phyloP scores from a whole-genome alignment of 2,888 invertebrate species.

The Troglohyphantes excavatus region DNA sequence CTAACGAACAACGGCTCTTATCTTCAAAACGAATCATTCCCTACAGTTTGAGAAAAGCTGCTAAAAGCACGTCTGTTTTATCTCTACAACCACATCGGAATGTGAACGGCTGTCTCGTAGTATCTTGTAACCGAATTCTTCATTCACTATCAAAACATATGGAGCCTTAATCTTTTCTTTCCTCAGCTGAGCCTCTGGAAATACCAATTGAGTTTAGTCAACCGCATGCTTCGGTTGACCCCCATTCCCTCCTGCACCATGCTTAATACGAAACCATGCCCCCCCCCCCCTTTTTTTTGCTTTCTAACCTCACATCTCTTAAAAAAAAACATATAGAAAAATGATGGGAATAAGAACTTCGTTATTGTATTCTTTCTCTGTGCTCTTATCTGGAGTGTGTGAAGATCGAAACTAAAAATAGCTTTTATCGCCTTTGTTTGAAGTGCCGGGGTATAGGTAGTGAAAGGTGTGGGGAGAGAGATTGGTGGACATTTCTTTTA shows the following conservation, averaged over 20 bases:
- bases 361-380: not conserved
- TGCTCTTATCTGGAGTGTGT: constrained; percentile 12
- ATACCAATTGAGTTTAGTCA: constrained; percentile 23
- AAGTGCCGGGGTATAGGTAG: not conserved
- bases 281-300: too few relatives aligned
- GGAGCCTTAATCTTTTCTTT: not conserved
- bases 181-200: constrained; percentile 3
- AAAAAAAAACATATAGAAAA: not conserved
- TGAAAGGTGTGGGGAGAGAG: not conserved
- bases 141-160: not conserved
- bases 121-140: not conserved
- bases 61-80: not conserved
- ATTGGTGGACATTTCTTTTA: not conserved
- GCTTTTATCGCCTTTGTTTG: constrained; percentile 4
- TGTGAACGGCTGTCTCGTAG: not conserved
- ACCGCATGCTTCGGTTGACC: not conserved
- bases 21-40: too few relatives aligned
- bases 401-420: constrained; percentile 12
- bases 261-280: not conserved
- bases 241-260: not conserved
- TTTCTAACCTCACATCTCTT: too few relatives aligned
- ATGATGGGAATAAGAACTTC: not conserved
- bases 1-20: too few relatives aligned
- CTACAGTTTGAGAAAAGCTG: too few relatives aligned
- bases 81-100: not conserved